Evolutionary conservation across 2,888 invertebrate genomes (phyloP).

Genomic region (Synergus laeviventris): DNA sequence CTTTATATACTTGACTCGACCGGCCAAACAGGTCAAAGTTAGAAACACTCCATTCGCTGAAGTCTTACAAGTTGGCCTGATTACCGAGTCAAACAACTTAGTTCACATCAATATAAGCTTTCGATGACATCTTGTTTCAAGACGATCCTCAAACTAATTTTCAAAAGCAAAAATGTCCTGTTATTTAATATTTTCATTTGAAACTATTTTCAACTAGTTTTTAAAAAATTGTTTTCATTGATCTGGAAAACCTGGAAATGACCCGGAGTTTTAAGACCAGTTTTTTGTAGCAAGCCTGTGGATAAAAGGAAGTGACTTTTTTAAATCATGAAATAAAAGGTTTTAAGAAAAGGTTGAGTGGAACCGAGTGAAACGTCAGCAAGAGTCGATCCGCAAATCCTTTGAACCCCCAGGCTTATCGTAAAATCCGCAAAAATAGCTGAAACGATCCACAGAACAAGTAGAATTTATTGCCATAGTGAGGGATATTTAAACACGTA

Average conservation of each 20-base stretch:
- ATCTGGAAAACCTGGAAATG: not conserved
- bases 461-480: not conserved
- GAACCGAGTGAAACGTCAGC: not conserved
- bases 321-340: not conserved
- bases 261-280: too few relatives aligned
- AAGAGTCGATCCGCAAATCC: constrained; percentile 17
- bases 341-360: not conserved
- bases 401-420: not conserved
- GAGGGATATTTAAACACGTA: not conserved
- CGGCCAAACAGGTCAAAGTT: constrained; percentile 36
- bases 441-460: not conserved
- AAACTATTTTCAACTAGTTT: too few relatives aligned
- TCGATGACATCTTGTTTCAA: not conserved
- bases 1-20: constrained; percentile 23
- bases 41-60: constrained; percentile 16
- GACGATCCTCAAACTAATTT: not conserved
- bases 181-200: too few relatives aligned
- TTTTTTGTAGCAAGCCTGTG: too few relatives aligned
- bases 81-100: not conserved
- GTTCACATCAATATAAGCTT: not conserved
- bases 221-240: not conserved
- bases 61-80: constrained; percentile 28
- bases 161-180: too few relatives aligned
- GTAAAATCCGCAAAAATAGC: constrained; percentile 15
- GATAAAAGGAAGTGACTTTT: not conserved